Conservation (phyloP, 2,113 vertebrate genomes). For the Microcebus jonahi region DNA sequence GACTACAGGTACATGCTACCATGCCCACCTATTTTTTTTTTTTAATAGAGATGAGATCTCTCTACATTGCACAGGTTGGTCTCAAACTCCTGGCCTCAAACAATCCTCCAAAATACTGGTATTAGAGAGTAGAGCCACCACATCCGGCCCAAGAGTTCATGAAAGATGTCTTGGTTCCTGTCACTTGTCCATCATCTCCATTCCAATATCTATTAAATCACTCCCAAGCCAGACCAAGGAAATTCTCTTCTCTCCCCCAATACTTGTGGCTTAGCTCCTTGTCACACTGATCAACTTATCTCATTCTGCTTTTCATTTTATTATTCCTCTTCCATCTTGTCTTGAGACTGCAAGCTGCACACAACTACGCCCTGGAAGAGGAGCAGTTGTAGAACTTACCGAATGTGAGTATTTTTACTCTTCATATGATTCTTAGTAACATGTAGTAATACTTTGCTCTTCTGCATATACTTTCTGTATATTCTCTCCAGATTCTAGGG, state of each 20-base stretch:
- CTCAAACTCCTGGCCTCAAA: not conserved
- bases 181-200: not conserved
- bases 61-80: not conserved
- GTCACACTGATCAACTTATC: not conserved
- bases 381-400: not conserved
- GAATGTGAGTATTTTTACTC: not conserved
- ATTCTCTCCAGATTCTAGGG: not conserved
- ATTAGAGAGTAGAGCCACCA: not conserved
- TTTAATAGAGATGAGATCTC: not conserved
- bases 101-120: not conserved
- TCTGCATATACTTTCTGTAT: not conserved
- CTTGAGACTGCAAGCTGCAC: not conserved
- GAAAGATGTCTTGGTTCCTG: too few relatives aligned
- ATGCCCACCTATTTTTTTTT: too few relatives aligned
- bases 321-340: not conserved
- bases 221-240: not conserved
- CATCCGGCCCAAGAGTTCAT: not conserved
- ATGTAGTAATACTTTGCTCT: not conserved
- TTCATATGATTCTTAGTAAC: not conserved
- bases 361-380: not conserved
- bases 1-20: not conserved
- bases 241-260: not conserved
- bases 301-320: not conserved
- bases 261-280: not conserved
- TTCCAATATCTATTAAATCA: not conserved